Base-by-base conservation (phyloP, 2,888 invertebrate genomes). In the Thalpophila matura region DNA sequence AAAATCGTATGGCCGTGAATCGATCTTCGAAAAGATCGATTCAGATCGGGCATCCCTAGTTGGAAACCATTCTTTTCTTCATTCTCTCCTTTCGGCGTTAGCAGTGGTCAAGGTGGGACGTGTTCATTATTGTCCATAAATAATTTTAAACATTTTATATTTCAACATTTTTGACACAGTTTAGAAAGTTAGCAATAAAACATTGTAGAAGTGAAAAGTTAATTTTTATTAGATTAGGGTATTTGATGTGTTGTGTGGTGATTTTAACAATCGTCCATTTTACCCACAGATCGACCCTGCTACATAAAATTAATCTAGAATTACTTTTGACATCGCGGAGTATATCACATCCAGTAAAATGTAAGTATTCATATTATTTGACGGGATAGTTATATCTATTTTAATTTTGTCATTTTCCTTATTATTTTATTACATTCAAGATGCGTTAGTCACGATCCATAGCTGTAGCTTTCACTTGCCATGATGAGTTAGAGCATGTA, bases 51-150 rank as follows among this genome's bases (percentile, higher is more conserved):
- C n/a, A n/a, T n/a, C n/a, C n/a, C n/a, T n/a, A n/a, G n/a, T n/a
- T n/a, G n/a, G 12, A 1, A 18, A 22, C 0, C 20, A 0, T 16
- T 68, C 63, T 38, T 22, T 5, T 6, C 12, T 38, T 38, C 14
- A 16, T 45, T 47, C 71, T 55, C 61, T 80, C 84, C 79, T 70
- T 81, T 86, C 82, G 76, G 69, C 63, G 67, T 63, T 78, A 88
- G 94, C 94, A 93, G 94, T 89, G 94, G 93, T 91, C 85, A 60
- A 92, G 94, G 94, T 94, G 81, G 88, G 94, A 89, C 86, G 94
- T 86, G 81, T 83, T 77, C 18, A 3, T 5, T 35, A n/a, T 35
- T 31, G 26, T 50, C 40, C 29, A 47, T 54, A 29, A 5, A 18
- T 12, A 16, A 10, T 27, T 6, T 12, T 12, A 12, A 29, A 7